Evolutionary conservation across 2,797 vertebrate genomes (phyloP).

Genomic region (Todus mexicanus): DNA sequence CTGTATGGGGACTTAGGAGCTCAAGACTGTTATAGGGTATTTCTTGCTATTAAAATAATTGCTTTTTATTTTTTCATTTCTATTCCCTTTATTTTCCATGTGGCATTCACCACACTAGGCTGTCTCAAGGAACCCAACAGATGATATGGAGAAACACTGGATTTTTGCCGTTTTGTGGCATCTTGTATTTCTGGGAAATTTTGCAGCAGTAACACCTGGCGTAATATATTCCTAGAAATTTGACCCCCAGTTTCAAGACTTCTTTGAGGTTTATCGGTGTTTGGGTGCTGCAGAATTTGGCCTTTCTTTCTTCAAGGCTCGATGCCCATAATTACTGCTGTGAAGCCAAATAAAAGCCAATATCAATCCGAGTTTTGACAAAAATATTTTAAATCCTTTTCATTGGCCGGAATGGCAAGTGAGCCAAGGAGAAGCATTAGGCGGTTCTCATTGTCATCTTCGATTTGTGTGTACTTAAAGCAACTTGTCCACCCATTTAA

Average conservation of each 20-base stretch:
- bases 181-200: neutral
- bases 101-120: neutral
- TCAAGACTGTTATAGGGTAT: neutral
- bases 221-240: neutral
- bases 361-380: neutral
- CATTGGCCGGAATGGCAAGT: neutral
- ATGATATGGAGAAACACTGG: neutral
- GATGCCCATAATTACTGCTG: neutral
- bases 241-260: neutral
- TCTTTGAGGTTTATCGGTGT: neutral
- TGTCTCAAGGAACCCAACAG: neutral
- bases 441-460: neutral
- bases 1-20: neutral
- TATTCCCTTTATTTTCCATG: neutral
- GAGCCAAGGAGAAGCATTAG: neutral
- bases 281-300: neutral
- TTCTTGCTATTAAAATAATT: neutral
- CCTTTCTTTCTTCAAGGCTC: neutral
- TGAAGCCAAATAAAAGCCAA: neutral
- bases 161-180: neutral
- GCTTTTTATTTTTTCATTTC: neutral
- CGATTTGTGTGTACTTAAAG: neutral
- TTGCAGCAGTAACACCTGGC: neutral
- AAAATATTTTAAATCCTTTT: neutral
- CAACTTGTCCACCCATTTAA: neutral